phyloP scores from a whole-genome alignment of 2,113 vertebrate species.

The Dromaius novaehollandiae region DNA sequence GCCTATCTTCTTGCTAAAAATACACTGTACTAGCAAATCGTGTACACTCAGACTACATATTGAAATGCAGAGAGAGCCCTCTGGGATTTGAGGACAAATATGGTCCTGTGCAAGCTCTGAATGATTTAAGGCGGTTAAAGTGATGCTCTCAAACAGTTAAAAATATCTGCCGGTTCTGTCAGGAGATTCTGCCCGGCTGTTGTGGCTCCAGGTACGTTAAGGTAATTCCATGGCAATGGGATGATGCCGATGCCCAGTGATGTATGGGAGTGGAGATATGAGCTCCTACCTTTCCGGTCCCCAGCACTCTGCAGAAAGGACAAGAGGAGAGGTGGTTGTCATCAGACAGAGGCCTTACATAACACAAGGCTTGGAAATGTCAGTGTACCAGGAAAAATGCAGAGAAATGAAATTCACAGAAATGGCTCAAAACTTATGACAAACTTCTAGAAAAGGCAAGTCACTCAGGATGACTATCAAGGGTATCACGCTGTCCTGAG shows the following conservation, averaged over 20 bases:
- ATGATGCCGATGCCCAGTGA: not conserved
- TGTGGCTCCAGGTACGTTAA: not conserved
- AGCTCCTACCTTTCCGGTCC: not conserved
- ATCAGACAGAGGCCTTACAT: not conserved
- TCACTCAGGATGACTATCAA: not conserved
- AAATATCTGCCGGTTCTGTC: not conserved
- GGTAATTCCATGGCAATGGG: not conserved
- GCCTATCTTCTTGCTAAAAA: slow-evolving; percentile 8
- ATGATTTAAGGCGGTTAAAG: not conserved
- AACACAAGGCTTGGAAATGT: not conserved
- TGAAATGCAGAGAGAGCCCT: not conserved
- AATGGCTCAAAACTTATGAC: not conserved
- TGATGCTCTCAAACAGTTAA: slow-evolving; percentile 5
- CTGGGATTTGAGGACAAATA: slow-evolving; percentile 5
- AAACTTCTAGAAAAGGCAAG: rapidly evolving
- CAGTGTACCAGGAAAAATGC: not conserved
- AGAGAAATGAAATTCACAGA: not conserved
- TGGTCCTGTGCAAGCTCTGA: not conserved
- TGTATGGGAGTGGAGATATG: not conserved
- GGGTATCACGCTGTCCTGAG: not conserved
- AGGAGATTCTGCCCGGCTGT: not conserved
- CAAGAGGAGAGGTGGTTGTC: not conserved
- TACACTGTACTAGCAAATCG: not conserved
- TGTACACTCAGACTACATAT: not conserved
- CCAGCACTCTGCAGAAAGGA: not conserved